Evolutionary conservation across 2,888 invertebrate genomes (phyloP), one percentile per base, ranked within the genome.

Genomic region (Agrochola litura): DNA sequence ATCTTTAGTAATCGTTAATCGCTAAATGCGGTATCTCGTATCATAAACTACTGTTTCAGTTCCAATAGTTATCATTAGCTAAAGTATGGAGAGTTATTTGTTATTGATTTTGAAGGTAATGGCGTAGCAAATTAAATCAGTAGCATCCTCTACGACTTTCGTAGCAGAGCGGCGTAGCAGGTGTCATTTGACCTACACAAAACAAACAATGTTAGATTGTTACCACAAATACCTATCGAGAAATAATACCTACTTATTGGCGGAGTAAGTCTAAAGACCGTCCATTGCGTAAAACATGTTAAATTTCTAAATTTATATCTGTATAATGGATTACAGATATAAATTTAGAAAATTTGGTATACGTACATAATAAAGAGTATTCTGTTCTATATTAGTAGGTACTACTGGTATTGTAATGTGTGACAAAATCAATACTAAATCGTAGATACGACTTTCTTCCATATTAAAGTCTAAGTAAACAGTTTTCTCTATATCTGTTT

Each of bases 1-100:
- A 76, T 61, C 52, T 67, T 78, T 78, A 82, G 60, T 82, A 82
- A 84, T 86, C 74, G 60, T 67, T 75, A 30, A 30, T 30, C 30
- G 70, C 74, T 86, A 79, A 86, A 79, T 73, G 49, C 52, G 43
- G 46, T 78, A 82, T 75, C 72, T 70, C 41, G 52, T 78, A 79
- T 64, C 61, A 63, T 77, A 66, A 56, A 71, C 46, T 60, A 72
- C 54, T 52, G 41, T 56, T 77, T 75, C 56, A 52, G 60, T 76
- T 61, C 37, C 14, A 58, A 43, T 65, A 37, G 25, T 69, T 66
- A 66, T 60, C 70, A 75, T 82, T 66, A 61, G 25, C 37, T 58
- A 10, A 73, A 60, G 22, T 64, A 56, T 41, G 30, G 58, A 9
- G 19, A 19, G 41, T 67, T 14, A 82, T 77, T 77, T 58, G 19